Base-by-base conservation (phyloP, 2,888 invertebrate species). In the Scelioninae gen. 2 region DNA sequence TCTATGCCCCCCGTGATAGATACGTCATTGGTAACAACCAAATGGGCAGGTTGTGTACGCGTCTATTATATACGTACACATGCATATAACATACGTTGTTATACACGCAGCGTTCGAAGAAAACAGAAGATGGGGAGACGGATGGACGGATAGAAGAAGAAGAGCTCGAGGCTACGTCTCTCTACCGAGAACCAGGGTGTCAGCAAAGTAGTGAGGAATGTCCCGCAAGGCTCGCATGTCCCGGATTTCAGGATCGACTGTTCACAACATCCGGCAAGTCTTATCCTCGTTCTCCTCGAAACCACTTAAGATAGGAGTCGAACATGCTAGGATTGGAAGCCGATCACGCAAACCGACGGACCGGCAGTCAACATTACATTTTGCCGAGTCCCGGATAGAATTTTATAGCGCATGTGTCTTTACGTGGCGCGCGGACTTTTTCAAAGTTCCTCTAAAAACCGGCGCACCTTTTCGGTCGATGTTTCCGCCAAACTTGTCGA, bases 221-320 rank as follows among this genome's bases (percentile, higher is more conserved):
- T 85, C 85, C 84, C 85, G 83, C 81, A 81, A 84, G 85, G 84
- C 84, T 84, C 84, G 84, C 85, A 83, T 85, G 85, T 84, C 83
- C 83, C 81, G 83, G 83, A 84, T 85, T 84, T 84, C 81, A 76
- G 76, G 73, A 76, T 76, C 74, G 77, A 75, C 73, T 75, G 74
- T 69, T 75, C 68, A 70, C 73, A 72, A 69, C 79, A 78, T 78
- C 78, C 69, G 78, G 79, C 78, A 72, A 65, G 77, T 78, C 78
- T 78, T 76, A 75, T 77, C 75, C 74, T 81, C 78, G 79, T 78
- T 78, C 79, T 76, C 75, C 75, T 76, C 77, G 78, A 78, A 78
- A 77, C 77, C 79, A 78, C 77, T 77, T 77, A 78, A 80, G 80
- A 78, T 78, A 80, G 80, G 80, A 81, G 72, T 82, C 81, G 78